A percentile compares a stretch with the other conserved stretches of the same genome.
These are phyloP conservation scores for Perodicticus potto DNA, from an alignment of 2,797 vertebrate species.

Conservation along the genomic window DNA sequence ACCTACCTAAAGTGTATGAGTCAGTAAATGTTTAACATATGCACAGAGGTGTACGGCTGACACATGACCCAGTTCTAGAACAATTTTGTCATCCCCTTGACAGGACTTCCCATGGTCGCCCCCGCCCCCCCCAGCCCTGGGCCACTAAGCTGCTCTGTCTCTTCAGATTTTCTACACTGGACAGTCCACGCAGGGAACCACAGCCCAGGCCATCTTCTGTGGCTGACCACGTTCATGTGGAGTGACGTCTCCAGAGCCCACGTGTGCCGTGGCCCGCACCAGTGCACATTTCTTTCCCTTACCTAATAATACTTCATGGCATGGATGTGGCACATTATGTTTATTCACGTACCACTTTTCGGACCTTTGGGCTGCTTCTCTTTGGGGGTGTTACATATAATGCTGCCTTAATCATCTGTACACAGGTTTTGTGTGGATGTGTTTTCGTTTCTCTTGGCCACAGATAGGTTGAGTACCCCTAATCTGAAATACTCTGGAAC, in stretches of 20 bases:
- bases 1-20: neutral
- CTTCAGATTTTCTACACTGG: neutral
- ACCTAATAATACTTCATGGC: neutral
- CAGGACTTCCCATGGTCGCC: neutral
- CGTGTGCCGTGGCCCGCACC: rapidly evolving
- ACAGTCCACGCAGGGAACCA: neutral
- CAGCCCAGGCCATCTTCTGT: neutral
- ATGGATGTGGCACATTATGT: neutral
- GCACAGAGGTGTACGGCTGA: neutral
- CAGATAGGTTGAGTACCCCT: neutral
- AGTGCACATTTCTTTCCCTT: neutral
- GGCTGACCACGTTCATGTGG: neutral
- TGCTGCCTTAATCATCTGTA: neutral
- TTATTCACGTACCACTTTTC: neutral
- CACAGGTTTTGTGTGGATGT: neutral
- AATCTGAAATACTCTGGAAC: neutral
- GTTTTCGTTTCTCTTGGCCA: neutral
- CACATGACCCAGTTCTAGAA: neutral
- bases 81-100: neutral
- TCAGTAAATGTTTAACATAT: neutral
- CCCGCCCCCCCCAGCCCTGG: neutral
- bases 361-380: neutral
- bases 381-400: neutral
- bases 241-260: neutral
- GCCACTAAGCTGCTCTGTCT: neutral